Conservation (phyloP, 1,140 invertebrate species). For the Macrosteles quadrilineatus region DNA sequence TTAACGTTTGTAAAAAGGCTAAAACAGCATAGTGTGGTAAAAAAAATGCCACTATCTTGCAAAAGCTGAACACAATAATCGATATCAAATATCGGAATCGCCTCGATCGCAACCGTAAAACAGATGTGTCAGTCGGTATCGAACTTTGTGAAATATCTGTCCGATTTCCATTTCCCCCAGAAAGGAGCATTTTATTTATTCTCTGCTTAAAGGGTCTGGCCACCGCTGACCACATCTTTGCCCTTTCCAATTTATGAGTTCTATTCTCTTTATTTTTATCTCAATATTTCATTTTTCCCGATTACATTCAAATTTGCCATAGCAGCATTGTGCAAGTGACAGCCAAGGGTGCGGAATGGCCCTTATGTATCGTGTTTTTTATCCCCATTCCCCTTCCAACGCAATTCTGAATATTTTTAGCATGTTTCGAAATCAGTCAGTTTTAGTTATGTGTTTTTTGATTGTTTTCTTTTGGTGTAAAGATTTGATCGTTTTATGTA, state of each 20-base stretch:
- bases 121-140: too few species aligned
- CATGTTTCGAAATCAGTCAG: not conserved
- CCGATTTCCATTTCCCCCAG: constrained; percentile 16
- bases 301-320: constrained; percentile 36
- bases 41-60: too few species aligned
- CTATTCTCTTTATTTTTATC: constrained; percentile 40
- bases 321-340: constrained; percentile 33
- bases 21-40: too few species aligned
- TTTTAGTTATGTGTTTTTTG: not conserved
- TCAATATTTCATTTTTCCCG: constrained; percentile 40
- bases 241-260: constrained; percentile 37
- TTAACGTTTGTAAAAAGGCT: too few species aligned
- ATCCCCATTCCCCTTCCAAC: not conserved
- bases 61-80: too few species aligned
- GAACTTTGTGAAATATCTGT: not conserved
- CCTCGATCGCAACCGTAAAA: too few species aligned
- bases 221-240: constrained; percentile 39
- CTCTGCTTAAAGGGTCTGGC: constrained; percentile 24
- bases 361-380: constrained; percentile 31
- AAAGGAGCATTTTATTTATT: constrained; percentile 31
- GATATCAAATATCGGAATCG: too few species aligned
- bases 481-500: not conserved
- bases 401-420: not conserved
- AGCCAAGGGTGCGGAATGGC: constrained; percentile 23
- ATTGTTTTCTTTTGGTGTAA: not conserved